These are phyloP conservation scores for Otolemur garnettii DNA, from an alignment of 2,113 vertebrate genomes.

Conservation along the genomic window DNA sequence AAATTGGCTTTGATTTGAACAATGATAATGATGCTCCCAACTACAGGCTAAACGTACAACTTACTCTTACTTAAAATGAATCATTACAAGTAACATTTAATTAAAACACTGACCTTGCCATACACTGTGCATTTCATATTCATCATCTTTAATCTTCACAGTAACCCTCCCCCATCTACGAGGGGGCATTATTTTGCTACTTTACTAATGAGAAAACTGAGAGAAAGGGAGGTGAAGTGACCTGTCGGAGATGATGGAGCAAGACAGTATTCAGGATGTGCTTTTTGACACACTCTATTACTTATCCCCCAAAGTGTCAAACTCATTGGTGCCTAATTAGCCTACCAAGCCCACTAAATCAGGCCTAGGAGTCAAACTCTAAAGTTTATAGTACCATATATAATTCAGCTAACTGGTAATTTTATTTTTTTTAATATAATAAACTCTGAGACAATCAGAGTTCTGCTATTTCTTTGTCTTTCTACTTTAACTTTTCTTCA, in stretches of 20 bases:
- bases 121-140: not conserved
- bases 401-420: not conserved
- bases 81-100: constrained; percentile 31
- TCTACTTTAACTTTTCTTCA: constrained; percentile 15
- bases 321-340: not conserved
- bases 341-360: not conserved
- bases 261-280: not conserved
- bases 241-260: not conserved
- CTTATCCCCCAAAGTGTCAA: not conserved
- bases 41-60: not conserved
- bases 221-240: not conserved
- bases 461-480: constrained; percentile 1
- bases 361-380: not conserved
- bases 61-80: constrained; percentile 33
- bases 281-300: not conserved
- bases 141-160: not conserved
- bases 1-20: constrained; percentile 43
- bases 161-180: not conserved
- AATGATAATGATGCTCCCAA: constrained; percentile 46
- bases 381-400: not conserved
- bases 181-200: not conserved
- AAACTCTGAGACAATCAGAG: not conserved
- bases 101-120: not conserved
- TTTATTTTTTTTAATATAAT: not conserved
- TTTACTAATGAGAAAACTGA: not conserved